A percentile compares a stretch with the other conserved stretches of the same genome.
Evolutionary conservation across 2,797 vertebrate genomes (phyloP).

Genomic region (Phalloptychus januarius): DNA sequence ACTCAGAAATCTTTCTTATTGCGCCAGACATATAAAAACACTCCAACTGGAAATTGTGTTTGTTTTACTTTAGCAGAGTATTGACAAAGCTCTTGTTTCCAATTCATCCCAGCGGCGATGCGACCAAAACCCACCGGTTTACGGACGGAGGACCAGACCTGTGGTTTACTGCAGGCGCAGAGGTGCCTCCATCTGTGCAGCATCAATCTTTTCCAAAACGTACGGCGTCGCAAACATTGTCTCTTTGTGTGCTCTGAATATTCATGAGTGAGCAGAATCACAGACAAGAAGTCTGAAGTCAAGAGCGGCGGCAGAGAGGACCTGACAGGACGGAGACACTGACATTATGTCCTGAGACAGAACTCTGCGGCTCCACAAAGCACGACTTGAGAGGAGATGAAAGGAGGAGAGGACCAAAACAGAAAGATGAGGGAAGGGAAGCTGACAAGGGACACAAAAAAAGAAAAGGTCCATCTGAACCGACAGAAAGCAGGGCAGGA

Average conservation of each 20-base stretch:
- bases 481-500: slow-evolving; percentile 32
- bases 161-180: slow-evolving; percentile 37
- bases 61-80: too few species aligned
- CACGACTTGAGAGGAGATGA: slow-evolving; percentile 48
- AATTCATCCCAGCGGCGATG: slow-evolving; percentile 6
- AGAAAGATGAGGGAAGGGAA: slow-evolving; percentile 16
- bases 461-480: slow-evolving; percentile 44
- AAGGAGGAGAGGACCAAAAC: slow-evolving; percentile 27
- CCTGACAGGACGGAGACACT: slow-evolving; percentile 20
- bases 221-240: not conserved
- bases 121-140: slow-evolving; percentile 40
- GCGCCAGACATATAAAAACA: too few species aligned
- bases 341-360: slow-evolving; percentile 45
- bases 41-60: too few species aligned
- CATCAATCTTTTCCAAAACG: slow-evolving; percentile 17
- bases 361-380: slow-evolving; percentile 43
- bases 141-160: slow-evolving; percentile 51
- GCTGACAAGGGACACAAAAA: slow-evolving; percentile 41
- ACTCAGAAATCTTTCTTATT: too few species aligned
- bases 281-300: slow-evolving; percentile 20
- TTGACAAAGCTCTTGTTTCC: too few species aligned
- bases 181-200: slow-evolving; percentile 52
- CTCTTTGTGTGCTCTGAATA: slow-evolving; percentile 24
- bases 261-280: slow-evolving; percentile 26
- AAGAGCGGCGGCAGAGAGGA: slow-evolving; percentile 19